Percentiles rank a stretch among this genome's conserved stretches.
Evolutionary conservation across 2,113 vertebrate genomes (phyloP).

Genomic region (Heptranchias perlo): DNA sequence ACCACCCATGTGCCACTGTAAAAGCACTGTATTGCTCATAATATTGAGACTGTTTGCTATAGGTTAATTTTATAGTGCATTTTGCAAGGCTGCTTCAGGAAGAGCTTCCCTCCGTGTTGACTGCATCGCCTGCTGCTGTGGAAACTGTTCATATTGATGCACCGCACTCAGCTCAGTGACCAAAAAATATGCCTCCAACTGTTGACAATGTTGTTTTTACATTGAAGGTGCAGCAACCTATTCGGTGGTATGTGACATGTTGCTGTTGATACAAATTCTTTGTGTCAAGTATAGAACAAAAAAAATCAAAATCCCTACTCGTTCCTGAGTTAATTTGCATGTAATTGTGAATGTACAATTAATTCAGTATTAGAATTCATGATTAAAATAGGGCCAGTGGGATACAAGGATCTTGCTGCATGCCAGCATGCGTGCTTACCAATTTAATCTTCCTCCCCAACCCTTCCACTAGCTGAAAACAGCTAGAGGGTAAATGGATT

Average conservation of each 20-base stretch:
- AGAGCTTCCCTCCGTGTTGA: not conserved
- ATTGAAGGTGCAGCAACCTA: not conserved
- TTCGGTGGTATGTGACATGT: not conserved
- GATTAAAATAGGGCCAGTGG: not conserved
- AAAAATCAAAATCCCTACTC: not conserved
- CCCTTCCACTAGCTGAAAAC: not conserved
- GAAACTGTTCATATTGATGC: not conserved
- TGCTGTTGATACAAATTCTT: not conserved
- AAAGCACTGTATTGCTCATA: not conserved
- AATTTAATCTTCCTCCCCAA: not conserved
- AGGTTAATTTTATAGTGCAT: not conserved
- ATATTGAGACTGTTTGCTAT: not conserved
- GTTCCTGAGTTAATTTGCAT: not conserved
- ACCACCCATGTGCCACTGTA: not conserved
- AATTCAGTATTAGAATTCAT: not conserved
- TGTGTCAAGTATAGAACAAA: not conserved
- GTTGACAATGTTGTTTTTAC: not conserved
- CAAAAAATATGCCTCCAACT: not conserved
- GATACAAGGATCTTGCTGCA: not conserved
- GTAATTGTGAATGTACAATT: not conserved
- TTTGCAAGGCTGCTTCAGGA: not conserved
- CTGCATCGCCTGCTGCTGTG: not conserved
- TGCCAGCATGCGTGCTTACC: not conserved
- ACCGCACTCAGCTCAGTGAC: not conserved
- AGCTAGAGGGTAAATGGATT: not conserved